phyloP scores from a whole-genome alignment of 2,888 invertebrate genomes.

The Ectropis crepuscularia region DNA sequence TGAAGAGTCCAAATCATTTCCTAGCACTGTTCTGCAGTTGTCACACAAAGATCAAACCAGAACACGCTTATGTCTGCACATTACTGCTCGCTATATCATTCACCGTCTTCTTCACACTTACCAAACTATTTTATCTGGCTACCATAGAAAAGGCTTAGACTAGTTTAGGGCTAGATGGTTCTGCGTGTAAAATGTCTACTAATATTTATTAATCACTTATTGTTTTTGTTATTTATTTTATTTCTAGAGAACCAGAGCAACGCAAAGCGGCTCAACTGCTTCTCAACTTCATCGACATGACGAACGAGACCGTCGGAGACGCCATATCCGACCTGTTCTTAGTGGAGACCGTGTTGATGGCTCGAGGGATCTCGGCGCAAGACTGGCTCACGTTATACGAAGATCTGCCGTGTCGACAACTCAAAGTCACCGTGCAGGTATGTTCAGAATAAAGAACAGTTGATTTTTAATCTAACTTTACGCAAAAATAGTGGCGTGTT shows the following conservation, averaged over 20 bases:
- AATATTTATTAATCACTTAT: no score
- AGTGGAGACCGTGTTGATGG: constrained; percentile 95
- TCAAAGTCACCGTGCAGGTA: constrained; percentile 93
- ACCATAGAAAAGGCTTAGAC: no score
- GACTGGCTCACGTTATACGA: constrained; percentile 93
- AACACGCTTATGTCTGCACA: no score
- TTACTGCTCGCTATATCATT: no score
- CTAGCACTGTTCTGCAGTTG: no score
- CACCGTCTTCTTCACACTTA: neutral
- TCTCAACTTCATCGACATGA: constrained; percentile 90
- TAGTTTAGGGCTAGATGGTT: no score
- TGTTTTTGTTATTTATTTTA: neutral
- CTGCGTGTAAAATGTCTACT: no score
- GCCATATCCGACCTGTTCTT: constrained; percentile 97
- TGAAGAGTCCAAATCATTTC: no score
- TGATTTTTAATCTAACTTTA: no score
- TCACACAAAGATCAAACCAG: no score
- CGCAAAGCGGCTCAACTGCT: constrained; percentile 87
- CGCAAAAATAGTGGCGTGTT: no score
- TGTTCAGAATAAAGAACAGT: constrained; percentile 3
- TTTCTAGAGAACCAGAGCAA: constrained; percentile 68
- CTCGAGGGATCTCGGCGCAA: constrained; percentile 90
- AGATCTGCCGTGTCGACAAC: constrained; percentile 94
- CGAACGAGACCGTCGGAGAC: constrained; percentile 98
- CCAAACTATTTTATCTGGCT: no score